Conservation (phyloP, 2,113 vertebrate genomes). For the Peromyscus leucopus region DNA sequence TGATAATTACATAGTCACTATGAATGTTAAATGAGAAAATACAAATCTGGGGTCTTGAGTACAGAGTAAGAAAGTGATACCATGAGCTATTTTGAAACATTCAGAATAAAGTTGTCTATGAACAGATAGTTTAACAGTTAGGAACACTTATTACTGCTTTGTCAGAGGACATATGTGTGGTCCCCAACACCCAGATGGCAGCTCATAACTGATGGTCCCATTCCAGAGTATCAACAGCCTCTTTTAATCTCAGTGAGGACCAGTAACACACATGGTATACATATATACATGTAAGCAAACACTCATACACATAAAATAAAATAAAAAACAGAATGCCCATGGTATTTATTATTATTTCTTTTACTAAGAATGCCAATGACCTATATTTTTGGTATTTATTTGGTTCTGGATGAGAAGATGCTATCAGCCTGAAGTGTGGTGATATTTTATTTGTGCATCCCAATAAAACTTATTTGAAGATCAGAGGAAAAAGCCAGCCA, state of each 20-base stretch:
- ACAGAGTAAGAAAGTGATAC: neutral
- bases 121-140: neutral
- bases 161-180: neutral
- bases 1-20: neutral
- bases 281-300: neutral
- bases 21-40: neutral
- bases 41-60: neutral
- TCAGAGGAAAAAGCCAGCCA: too few species aligned
- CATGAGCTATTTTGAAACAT: neutral
- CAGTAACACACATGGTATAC: neutral
- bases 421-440: neutral
- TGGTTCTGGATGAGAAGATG: neutral
- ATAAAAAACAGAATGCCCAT: neutral
- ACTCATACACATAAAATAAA: neutral
- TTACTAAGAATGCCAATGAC: neutral
- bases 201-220: neutral
- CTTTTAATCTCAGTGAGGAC: neutral
- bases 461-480: too few species aligned
- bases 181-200: neutral
- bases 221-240: neutral
- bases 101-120: neutral
- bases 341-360: neutral
- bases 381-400: neutral
- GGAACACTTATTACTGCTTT: neutral
- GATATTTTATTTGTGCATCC: too few species aligned